Percentiles rank a stretch among this genome's conserved stretches.
phyloP scores from a whole-genome alignment of 2,797 vertebrate genomes.

The Sebastes hopkinsi region DNA sequence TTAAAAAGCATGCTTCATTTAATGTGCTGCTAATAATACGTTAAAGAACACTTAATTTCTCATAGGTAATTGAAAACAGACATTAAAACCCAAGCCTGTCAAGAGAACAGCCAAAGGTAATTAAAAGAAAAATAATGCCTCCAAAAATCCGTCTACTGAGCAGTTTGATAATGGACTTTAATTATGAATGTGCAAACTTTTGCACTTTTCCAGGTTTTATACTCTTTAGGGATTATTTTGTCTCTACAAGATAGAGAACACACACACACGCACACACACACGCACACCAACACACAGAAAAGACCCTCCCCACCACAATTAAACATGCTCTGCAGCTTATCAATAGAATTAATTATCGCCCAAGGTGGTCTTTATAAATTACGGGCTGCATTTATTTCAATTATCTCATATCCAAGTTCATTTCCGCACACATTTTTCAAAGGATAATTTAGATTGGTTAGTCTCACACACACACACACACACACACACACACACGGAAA shows the following conservation, averaged over 20 bases:
- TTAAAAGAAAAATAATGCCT: constrained; percentile 30
- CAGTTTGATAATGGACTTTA: constrained; percentile 54
- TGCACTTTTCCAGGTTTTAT: constrained; percentile 53
- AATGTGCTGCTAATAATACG: constrained; percentile 30
- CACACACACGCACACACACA: background rate
- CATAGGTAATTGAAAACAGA: constrained; percentile 54
- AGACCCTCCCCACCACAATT: constrained; percentile 43
- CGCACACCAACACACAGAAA: constrained; percentile 1
- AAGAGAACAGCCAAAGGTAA: constrained; percentile 41
- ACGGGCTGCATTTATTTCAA: constrained; percentile 70
- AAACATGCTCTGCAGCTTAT: constrained; percentile 66
- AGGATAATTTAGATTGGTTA: constrained; percentile 23
- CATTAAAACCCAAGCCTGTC: constrained; percentile 47
- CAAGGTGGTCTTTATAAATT: constrained; percentile 70
- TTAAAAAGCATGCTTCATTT: constrained; percentile 30
- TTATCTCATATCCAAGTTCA: constrained; percentile 70
- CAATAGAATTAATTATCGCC: constrained; percentile 74
- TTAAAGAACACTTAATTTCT: constrained; percentile 30
- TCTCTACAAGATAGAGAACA: constrained; percentile 17
- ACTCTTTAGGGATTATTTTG: constrained; percentile 36
- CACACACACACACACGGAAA: constrained; percentile 16
- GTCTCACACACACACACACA: background rate
- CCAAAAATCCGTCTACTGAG: constrained; percentile 41
- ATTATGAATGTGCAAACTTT: constrained; percentile 61
- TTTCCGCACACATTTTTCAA: constrained; percentile 62